Base-by-base conservation (phyloP, 2,888 invertebrate genomes). In the Chrysopilus asiliformis region DNA sequence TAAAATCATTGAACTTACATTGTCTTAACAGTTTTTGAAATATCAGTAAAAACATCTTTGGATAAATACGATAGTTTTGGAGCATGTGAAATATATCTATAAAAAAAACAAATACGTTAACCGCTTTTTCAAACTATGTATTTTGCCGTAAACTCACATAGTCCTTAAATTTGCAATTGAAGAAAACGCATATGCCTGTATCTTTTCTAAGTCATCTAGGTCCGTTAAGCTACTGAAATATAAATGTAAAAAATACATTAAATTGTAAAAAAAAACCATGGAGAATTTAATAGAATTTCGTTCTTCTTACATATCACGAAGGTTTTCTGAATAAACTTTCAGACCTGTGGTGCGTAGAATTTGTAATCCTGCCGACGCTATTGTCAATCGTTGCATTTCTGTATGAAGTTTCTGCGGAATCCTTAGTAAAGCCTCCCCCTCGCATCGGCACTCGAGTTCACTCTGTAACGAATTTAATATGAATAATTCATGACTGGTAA, bases 51-150 rank as follows among this genome's bases (percentile, higher is more conserved):
- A 1, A 60, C 57, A 43, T 60, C 57, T 42, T 55, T 55, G 2
- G 59, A 53, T 18, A 65, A 49, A 41, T 65, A 64, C 39, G 66
- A 71, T 35, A 79, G 57, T 48, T 69, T 64, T 8, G 79, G 77
- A 2, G 76, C 76, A 55, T 77, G 71, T 2, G 76, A 70, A 53
- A 79, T 78, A 47, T 76, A 77, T 49, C 79, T 79, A 61, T 9
- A 67, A 66, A 36, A 41, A 44, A 36, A 26, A 35, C 19, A n/a
- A n/a, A n/a, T n/a, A n/a, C n/a, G n/a, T n/a, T n/a, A n/a, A n/a
- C n/a, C n/a, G n/a, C n/a, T n/a, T n/a, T n/a, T n/a, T n/a, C n/a
- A n/a, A n/a, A n/a, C n/a, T n/a, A n/a, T n/a, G n/a, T n/a, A n/a
- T n/a, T n/a, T n/a, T n/a, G n/a, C n/a, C n/a, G n/a, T n/a, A n/a